Evolutionary conservation across 2,888 invertebrate species (phyloP), one percentile per base, ranked within the genome.

Genomic region (Ennomos erosarius): DNA sequence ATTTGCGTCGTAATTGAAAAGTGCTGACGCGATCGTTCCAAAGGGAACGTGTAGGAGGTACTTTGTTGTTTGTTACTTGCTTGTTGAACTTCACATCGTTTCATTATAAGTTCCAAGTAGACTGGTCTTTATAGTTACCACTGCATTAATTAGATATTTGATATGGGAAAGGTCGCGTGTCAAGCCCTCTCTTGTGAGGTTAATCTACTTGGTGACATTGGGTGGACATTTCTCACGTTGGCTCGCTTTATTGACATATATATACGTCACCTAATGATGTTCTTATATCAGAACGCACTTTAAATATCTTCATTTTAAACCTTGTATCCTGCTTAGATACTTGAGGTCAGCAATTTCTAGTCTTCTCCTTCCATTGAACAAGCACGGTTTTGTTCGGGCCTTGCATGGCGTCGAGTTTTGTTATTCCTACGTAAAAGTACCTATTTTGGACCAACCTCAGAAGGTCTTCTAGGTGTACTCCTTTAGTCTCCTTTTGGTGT

Each of bases 141-240:
- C 67, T 59, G 66, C 65, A 67, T 66, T 69, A 67, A 70, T 71
- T 70, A 35, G 47, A 43, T 70, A 66, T 68, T 60, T 65, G 69
- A 71, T 70, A 68, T 61, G 60, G 61, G 61, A 65, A 68, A 73
- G 75, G 73, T 74, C 70, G 61, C 64, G 70, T 68, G 72, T 74
- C 73, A 65, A 65, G 77, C 73, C 70, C 74, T 72, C 73, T 71
- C 74, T 69, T 64, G 64, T 60, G 67, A 76, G 76, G 76, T 79
- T 82, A 81, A 84, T 84, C 74, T 78, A 67, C 69, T 71, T 62
- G 70, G 69, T 70, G 79, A 81, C 82, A 82, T 84, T 82, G 78
- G 72, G 64, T 69, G 75, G 73, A 70, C 72, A 68, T 78, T 75
- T 76, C 76, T 75, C 70, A 70, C 68, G 62, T 67, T 70, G 67